Evolutionary conservation across 2,797 vertebrate genomes (phyloP).

Genomic region (Zenarchopterus dispar): DNA sequence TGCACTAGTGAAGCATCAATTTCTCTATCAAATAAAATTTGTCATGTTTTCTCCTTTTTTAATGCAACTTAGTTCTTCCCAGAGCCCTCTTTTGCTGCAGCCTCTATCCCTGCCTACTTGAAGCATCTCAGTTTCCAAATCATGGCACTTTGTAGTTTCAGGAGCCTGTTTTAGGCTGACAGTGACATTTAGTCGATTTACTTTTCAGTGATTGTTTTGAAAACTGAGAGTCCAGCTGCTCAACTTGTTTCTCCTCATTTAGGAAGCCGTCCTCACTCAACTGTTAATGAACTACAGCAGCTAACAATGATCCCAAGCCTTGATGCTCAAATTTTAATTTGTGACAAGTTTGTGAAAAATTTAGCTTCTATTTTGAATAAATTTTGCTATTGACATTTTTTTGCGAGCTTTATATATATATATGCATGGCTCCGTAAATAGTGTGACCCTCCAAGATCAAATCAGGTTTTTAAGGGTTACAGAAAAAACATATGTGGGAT

Average conservation of each 20-base stretch:
- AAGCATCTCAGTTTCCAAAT: conserved; percentile 44
- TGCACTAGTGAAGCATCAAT: conserved; percentile 12
- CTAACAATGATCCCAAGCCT: conserved; percentile 21
- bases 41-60: conserved; percentile 17
- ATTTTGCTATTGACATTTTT: conserved; percentile 12
- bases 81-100: not conserved
- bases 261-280: conserved; percentile 51
- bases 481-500: not conserved
- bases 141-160: conserved; percentile 10
- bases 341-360: conserved; percentile 12
- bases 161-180: not conserved
- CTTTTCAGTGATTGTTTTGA: conserved; percentile 29
- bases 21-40: conserved; percentile 13
- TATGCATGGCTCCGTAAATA: conserved; percentile 68
- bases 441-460: conserved; percentile 63
- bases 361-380: conserved; percentile 5
- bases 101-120: conserved; percentile 6
- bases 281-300: conserved; percentile 42
- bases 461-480: conserved; percentile 35
- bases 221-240: conserved; percentile 41
- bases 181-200: not conserved
- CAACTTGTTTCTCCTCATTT: conserved; percentile 33
- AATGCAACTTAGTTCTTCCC: conserved; percentile 8
- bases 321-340: conserved; percentile 19
- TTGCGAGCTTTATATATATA: conserved; percentile 40